These are phyloP conservation scores for Cryptocephalus primarius DNA, from an alignment of 2,888 invertebrate genomes.

Conservation along the genomic window DNA sequence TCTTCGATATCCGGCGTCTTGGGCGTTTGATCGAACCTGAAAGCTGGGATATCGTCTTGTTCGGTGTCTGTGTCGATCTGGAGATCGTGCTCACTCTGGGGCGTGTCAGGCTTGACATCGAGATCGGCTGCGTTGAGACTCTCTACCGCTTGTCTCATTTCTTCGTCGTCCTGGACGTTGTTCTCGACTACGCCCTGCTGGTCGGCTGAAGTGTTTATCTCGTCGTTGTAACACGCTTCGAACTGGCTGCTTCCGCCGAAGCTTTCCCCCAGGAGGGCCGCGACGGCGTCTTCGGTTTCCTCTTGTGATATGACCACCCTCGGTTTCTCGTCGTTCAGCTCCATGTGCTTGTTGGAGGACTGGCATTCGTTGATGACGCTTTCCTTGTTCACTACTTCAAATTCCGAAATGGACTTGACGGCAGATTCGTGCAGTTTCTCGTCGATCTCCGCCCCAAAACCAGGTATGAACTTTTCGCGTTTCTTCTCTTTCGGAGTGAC, in stretches of 20 bases:
- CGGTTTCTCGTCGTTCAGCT: slow-evolving; percentile 57
- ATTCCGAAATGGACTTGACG: slow-evolving; percentile 65
- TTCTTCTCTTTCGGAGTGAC: slow-evolving; percentile 40
- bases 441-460: slow-evolving; percentile 54
- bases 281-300: slow-evolving; percentile 87
- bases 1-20: slow-evolving; percentile 7
- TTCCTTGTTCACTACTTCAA: slow-evolving; percentile 29
- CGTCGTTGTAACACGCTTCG: slow-evolving; percentile 43
- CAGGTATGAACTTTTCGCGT: slow-evolving; percentile 54
- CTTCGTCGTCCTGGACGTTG: slow-evolving; percentile 74
- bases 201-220: slow-evolving; percentile 38
- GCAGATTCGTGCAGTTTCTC: slow-evolving; percentile 68
- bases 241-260: slow-evolving; percentile 56
- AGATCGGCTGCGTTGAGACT: slow-evolving; percentile 59
- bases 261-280: slow-evolving; percentile 76
- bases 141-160: slow-evolving; percentile 75
- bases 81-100: slow-evolving; percentile 71
- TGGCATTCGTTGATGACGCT: slow-evolving; percentile 24
- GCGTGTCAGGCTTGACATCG: slow-evolving; percentile 72
- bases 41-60: slow-evolving; percentile 47
- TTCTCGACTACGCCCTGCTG: slow-evolving; percentile 47
- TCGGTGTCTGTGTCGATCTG: slow-evolving; percentile 82
- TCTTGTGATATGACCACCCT: slow-evolving; percentile 80
- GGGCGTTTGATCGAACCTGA: slow-evolving; percentile 32
- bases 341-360: slow-evolving; percentile 33